Base-by-base conservation (phyloP, 2,797 vertebrate species). In the Mormyrops attenuatus region DNA sequence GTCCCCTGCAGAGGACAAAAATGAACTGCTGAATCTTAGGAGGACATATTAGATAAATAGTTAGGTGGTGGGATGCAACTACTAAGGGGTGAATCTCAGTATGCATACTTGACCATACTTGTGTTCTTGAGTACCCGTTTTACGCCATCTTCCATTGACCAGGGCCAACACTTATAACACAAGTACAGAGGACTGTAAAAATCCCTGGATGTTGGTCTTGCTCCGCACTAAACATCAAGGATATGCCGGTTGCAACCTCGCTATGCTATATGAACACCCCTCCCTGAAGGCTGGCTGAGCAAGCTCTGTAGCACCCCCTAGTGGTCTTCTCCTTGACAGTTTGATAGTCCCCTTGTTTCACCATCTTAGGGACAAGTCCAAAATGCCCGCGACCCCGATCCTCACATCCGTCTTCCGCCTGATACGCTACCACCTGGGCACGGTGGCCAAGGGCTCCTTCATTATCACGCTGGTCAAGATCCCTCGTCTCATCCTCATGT, bases 391-490 rank as follows among this genome's bases (percentile, higher is more conserved):
- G 34, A 97, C 96, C 88, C 98, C 98, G 85, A 97, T 99, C 93
- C 90, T 99, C 91, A 95, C 96, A 4, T 97, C 99, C 1, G 95
- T 97, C 93, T 93, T 92, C 88, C 96, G 97, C 17, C 96, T 98
- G 88, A 90, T 98, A 77, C 97, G 97, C 88, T 99, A 98, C 94
- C 99, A 99, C 93, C 94, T 99, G 53, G 99, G 99, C 85, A 99
- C 99, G 15, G 95, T 99, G 93, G 98, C 97, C 88, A 99, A 99
- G 93, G 99, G 99, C 77, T 97, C 98, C 92, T 99, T 99, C 94
- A 99, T 99, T 94, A 99, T 99, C 95, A 99, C 98, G 0, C 94
- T 99, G 73, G 98, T 99, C 90, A 98, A 99, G 95, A 98, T 99
- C 91, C 99, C 99, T 66, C 97, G 98, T 88, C 96, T 99, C 95